Percentiles rank a stretch among this genome's conserved stretches.
These are phyloP conservation scores for Copsychus sechellarum DNA, from an alignment of 2,113 vertebrate species.

Conservation along the genomic window DNA sequence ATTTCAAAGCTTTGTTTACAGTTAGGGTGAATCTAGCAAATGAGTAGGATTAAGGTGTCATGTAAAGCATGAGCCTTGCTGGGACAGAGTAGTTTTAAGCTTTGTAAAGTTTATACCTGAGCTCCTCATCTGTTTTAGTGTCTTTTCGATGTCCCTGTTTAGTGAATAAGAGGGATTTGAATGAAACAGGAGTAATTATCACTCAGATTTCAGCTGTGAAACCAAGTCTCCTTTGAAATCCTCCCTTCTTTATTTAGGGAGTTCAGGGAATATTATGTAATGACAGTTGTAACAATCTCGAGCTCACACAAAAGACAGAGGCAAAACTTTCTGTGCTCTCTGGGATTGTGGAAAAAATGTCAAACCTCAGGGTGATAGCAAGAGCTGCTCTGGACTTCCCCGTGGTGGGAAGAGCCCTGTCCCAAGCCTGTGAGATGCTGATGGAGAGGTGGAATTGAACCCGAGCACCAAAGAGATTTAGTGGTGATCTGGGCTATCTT, in stretches of 20 bases:
- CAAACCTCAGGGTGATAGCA: neutral
- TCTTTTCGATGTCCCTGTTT: neutral
- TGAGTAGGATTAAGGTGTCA: slow-evolving; percentile 71
- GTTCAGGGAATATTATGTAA: slow-evolving; percentile 3
- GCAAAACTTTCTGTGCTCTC: neutral
- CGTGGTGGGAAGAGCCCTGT: rapidly evolving
- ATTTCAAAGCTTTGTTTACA: slow-evolving; percentile 70
- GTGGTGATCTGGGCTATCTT: neutral
- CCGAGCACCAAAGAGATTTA: neutral
- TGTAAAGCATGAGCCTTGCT: slow-evolving; percentile 53
- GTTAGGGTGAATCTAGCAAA: slow-evolving; percentile 69
- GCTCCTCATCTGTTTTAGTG: neutral
- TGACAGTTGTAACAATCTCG: neutral
- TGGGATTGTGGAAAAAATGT: neutral
- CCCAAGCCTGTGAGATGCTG: rapidly evolving
- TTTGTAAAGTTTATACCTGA: slow-evolving; percentile 40
- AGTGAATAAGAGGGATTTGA: slow-evolving; percentile 42
- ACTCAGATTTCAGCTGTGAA: neutral
- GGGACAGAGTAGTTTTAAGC: slow-evolving; percentile 47
- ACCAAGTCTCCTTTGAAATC: slow-evolving; percentile 48
- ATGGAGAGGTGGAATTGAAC: neutral
- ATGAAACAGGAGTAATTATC: slow-evolving; percentile 23
- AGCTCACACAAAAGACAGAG: neutral
- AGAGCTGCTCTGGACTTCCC: neutral
- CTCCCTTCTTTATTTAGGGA: slow-evolving; percentile 17